Evolutionary conservation across 2,797 vertebrate genomes (phyloP).

Genomic region (Pseudopleuronectes americanus): DNA sequence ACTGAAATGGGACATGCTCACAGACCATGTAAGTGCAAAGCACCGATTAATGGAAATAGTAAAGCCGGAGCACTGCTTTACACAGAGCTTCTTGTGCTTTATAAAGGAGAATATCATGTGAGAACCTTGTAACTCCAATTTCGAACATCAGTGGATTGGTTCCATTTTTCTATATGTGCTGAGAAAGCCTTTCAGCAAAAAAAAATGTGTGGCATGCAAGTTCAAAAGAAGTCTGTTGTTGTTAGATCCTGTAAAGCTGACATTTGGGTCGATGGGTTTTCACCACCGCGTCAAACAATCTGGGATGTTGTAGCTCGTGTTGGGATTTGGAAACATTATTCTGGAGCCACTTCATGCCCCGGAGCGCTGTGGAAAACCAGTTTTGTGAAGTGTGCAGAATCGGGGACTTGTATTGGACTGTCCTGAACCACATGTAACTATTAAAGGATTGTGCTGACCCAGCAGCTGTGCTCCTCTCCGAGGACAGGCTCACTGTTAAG

Average conservation of each 20-base stretch:
- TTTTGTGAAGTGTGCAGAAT: slow-evolving; percentile 32
- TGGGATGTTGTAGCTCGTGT: slow-evolving; percentile 46
- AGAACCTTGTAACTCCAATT: slow-evolving; percentile 31
- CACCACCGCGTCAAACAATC: slow-evolving; percentile 7
- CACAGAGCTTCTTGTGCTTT: slow-evolving; percentile 43
- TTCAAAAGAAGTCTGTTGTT: slow-evolving; percentile 31
- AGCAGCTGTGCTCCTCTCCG: slow-evolving; percentile 64
- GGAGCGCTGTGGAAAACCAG: slow-evolving; percentile 24
- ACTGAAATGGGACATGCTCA: slow-evolving; percentile 47
- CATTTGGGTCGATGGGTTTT: slow-evolving; percentile 27
- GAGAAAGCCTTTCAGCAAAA: not conserved
- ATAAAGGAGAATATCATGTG: slow-evolving; percentile 41
- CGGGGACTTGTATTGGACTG: slow-evolving; percentile 38
- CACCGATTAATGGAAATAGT: slow-evolving; percentile 38
- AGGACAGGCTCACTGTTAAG: slow-evolving; percentile 55
- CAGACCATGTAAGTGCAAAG: slow-evolving; percentile 51
- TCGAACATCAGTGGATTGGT: slow-evolving; percentile 28
- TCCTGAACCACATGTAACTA: slow-evolving; percentile 61
- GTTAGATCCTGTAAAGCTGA: slow-evolving; percentile 28
- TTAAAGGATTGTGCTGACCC: slow-evolving; percentile 70
- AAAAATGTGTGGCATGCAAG: not conserved
- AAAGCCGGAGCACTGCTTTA: slow-evolving; percentile 34
- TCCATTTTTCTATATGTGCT: slow-evolving; percentile 21
- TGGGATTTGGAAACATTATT: slow-evolving; percentile 36
- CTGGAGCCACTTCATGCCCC: slow-evolving; percentile 21